These are phyloP conservation scores for Leptoclinus maculatus DNA, from an alignment of 2,797 vertebrate genomes.

Conservation along the genomic window DNA sequence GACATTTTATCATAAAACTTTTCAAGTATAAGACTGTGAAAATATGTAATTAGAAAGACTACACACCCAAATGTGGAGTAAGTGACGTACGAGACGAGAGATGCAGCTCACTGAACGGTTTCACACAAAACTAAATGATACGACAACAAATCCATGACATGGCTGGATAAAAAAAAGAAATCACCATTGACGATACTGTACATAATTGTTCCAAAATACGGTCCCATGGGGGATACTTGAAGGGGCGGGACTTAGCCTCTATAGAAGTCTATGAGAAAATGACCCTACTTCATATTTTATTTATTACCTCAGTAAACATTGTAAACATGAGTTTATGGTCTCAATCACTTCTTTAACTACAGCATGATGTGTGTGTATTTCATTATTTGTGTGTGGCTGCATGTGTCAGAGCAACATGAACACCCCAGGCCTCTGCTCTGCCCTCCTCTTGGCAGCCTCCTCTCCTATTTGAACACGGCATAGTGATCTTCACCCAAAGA, in stretches of 20 bases:
- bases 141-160: not conserved
- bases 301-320: not conserved
- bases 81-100: not conserved
- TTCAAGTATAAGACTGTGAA: too few species aligned
- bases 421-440: slow-evolving; percentile 39
- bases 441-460: slow-evolving; percentile 67
- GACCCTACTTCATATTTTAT: not conserved
- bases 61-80: not conserved
- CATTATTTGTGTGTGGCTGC: slow-evolving; percentile 14
- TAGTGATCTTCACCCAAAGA: slow-evolving; percentile 75
- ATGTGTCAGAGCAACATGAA: slow-evolving; percentile 33
- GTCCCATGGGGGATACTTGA: not conserved
- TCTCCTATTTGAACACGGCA: slow-evolving; percentile 63
- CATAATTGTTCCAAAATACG: not conserved
- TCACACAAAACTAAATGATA: too few species aligned
- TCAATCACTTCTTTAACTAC: not conserved
- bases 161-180: not conserved
- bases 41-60: not conserved
- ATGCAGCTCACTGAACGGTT: too few species aligned
- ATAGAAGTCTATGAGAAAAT: not conserved
- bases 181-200: not conserved
- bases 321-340: not conserved
- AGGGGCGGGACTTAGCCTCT: not conserved
- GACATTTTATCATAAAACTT: not conserved
- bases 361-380: slow-evolving; percentile 4